A percentile compares a stretch with the other conserved stretches of the same genome.
phyloP scores from a whole-genome alignment of 2,888 invertebrate species.

The Calliscelio sp. region DNA sequence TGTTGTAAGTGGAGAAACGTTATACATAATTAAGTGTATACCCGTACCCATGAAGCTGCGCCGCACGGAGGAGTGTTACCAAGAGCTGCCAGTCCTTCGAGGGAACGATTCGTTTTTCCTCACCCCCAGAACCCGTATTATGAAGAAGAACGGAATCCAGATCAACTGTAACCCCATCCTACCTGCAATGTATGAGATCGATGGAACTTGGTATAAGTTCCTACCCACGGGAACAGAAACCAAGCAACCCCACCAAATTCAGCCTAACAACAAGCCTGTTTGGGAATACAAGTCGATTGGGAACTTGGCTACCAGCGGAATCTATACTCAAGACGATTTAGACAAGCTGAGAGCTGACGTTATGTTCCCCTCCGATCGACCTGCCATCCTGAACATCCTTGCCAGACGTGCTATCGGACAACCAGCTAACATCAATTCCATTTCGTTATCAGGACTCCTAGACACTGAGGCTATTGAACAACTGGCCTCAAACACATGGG shows the following conservation, averaged over 20 bases:
- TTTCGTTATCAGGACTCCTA: neutral
- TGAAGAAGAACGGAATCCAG: constrained; percentile 63
- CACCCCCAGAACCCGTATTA: constrained; percentile 71
- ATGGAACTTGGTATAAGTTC: constrained; percentile 9
- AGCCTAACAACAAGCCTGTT: neutral
- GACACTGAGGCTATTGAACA: neutral
- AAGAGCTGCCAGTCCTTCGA: constrained; percentile 67
- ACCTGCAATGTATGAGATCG: neutral
- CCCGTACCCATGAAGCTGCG: constrained; percentile 70
- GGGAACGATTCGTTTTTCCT: constrained; percentile 54
- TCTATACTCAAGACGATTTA: neutral
- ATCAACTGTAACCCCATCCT: constrained; percentile 61
- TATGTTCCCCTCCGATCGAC: neutral
- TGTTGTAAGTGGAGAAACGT: constrained; percentile 75
- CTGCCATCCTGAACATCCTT: constrained; percentile 3
- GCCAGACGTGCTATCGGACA: neutral
- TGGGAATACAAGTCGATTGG: constrained; percentile 1
- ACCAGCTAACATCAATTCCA: neutral
- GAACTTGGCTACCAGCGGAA: neutral
- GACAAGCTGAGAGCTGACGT: neutral
- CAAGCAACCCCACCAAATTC: neutral
- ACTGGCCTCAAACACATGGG: no score
- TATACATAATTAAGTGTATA: constrained; percentile 77
- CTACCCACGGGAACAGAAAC: neutral
- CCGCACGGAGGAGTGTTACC: constrained; percentile 69